A percentile compares a stretch with the other conserved stretches of the same genome.
Evolutionary conservation across 2,797 vertebrate species (phyloP).

Genomic region (Sorex maritimensis): DNA sequence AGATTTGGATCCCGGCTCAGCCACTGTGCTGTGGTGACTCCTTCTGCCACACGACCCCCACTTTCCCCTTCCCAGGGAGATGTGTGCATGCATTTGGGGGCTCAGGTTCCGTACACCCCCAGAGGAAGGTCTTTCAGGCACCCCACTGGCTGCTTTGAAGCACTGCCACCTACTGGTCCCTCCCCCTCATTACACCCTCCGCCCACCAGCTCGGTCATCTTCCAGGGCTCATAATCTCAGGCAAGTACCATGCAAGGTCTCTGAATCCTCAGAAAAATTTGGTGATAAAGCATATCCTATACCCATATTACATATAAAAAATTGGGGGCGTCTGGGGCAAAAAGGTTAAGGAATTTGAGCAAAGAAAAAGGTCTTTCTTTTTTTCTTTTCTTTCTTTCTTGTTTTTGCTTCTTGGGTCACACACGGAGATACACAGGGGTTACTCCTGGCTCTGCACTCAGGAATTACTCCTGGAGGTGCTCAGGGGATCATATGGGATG

Average conservation of each 20-base stretch:
- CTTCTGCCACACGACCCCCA: neutral
- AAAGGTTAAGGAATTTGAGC: constrained; percentile 4
- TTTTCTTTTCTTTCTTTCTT: no score
- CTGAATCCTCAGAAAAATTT: neutral
- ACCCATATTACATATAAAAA: neutral
- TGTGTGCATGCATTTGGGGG: neutral
- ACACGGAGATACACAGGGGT: no score
- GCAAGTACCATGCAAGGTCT: neutral
- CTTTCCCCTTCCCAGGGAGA: neutral
- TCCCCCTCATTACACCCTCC: constrained; percentile 68
- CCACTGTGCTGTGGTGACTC: neutral
- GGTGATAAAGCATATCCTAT: neutral
- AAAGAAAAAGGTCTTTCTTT: no score
- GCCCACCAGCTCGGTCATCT: neutral
- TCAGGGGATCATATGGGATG: no score
- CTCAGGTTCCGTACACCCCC: accelerated
- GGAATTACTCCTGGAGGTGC: no score
- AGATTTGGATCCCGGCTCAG: neutral
- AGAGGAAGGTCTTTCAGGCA: neutral
- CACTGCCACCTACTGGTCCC: constrained; percentile 85
- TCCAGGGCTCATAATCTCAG: neutral
- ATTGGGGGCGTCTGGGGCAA: neutral
- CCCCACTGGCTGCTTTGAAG: constrained; percentile 76
- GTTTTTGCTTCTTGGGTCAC: no score
- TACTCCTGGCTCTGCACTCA: no score